Evolutionary conservation across 2,113 vertebrate species (phyloP), one percentile per base, ranked within the genome.

Genomic region (Rhabdornis inornatus): DNA sequence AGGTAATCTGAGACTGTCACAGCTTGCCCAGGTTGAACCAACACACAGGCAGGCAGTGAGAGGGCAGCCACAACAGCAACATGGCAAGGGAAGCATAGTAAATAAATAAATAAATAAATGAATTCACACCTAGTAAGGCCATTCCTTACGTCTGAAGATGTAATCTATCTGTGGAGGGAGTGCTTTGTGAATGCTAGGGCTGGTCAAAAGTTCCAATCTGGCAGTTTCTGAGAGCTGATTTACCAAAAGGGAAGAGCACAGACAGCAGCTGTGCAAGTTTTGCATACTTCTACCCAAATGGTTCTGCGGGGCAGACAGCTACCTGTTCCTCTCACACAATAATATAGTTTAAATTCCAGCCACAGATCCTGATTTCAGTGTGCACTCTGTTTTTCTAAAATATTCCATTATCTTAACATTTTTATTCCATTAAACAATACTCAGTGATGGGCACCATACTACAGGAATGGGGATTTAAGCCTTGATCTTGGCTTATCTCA

Each of bases 201-300:
- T 22, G 25, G 83, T 35, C 76, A 84, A 75, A 95, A 86, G 47
- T 42, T 60, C 60, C 52, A 77, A 71, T 64, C 25, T 4, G 1
- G 60, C 83, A 94, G n/a, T 52, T 96, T 83, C 65, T 83, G 60
- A 68, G 60, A 60, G 47, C 35, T 81, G 37, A 71, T 92, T 70
- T 83, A 89, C 64, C 1, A 1, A 89, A 85, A 74, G 21, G 25
- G 40, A 96, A 66, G 37, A 83, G 90, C 49, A 86, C 19, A 91
- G 72, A 70, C 76, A 75, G 64, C 77, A 89, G 76, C 76, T 94
- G 92, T 6, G 4, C 44, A 50, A 72, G 57, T 87, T 96, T 86
- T 96, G 80, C 64, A 42, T 90, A 75, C 81, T 90, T 96, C 64
- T 80, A 95, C 60, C 27, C 77, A 90, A 69, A 83, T 1, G 0